A percentile compares a stretch with the other conserved stretches of the same genome.
Conservation (phyloP, 2,888 invertebrate genomes). For the Chydorus sphaericus region DNA sequence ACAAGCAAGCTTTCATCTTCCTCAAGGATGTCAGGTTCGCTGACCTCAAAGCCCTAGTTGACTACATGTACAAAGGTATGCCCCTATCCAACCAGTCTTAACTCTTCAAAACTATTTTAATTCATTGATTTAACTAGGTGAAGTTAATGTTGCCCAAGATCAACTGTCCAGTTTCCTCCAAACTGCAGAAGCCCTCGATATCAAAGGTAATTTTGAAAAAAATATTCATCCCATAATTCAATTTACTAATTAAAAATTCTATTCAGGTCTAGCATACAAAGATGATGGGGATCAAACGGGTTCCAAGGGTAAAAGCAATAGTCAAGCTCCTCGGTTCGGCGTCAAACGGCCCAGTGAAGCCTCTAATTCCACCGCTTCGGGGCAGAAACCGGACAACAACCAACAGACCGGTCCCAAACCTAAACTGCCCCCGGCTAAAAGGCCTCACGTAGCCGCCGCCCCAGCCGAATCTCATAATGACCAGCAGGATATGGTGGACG, state of each 20-base stretch:
- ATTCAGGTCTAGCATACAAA: not conserved
- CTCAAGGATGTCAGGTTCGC: slow-evolving; percentile 78
- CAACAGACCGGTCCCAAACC: not conserved
- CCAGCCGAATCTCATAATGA: not conserved
- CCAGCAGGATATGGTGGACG: not conserved
- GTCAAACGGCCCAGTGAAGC: not conserved
- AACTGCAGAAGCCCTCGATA: slow-evolving; percentile 1
- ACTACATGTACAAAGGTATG: slow-evolving; percentile 87
- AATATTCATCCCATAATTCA: not conserved
- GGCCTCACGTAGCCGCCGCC: not conserved
- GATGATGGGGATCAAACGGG: not conserved
- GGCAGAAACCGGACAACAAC: not conserved
- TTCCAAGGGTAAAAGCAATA: not conserved
- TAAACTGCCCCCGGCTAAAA: not conserved
- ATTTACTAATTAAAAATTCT: not conserved
- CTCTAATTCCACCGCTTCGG: too few relatives aligned
- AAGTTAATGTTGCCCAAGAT: slow-evolving; percentile 2
- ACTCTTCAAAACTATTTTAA: too few relatives aligned
- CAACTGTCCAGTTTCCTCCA: not conserved
- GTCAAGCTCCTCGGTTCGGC: not conserved
- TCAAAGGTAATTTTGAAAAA: not conserved
- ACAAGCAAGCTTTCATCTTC: slow-evolving; percentile 83
- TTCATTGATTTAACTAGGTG: too few relatives aligned
- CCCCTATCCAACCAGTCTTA: too few relatives aligned
- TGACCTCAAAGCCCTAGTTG: slow-evolving; percentile 75